Conservation (phyloP, 2,888 invertebrate species). For the Eristalis tenax region DNA sequence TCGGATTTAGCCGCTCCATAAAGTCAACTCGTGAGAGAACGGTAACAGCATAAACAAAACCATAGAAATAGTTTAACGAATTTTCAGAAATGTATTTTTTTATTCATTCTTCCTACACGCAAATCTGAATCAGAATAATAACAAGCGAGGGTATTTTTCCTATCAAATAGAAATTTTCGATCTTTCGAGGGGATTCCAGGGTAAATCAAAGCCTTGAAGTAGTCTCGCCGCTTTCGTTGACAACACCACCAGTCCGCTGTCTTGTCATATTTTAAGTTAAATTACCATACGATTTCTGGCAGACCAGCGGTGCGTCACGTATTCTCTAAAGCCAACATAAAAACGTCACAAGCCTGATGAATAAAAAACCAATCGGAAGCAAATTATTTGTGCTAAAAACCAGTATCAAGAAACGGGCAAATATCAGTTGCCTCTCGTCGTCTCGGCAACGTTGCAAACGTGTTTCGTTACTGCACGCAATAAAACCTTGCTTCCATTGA, state of each 20-base stretch:
- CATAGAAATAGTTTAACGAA: too few species aligned
- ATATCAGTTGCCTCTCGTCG: neutral
- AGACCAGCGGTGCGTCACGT: neutral
- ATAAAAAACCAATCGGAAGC: neutral
- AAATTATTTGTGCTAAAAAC: neutral
- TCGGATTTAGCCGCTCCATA: too few species aligned
- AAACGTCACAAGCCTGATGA: neutral
- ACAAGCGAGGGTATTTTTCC: neutral
- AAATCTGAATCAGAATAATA: neutral
- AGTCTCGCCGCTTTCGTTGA: neutral
- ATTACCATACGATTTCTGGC: neutral
- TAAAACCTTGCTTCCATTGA: neutral
- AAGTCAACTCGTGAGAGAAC: too few species aligned
- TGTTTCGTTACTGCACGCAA: neutral
- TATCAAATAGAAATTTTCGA: neutral
- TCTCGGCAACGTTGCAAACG: neutral
- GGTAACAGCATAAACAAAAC: too few species aligned
- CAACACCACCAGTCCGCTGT: neutral
- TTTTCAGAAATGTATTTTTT: too few species aligned
- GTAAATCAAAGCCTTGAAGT: neutral
- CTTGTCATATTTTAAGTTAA: neutral
- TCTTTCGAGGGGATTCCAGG: neutral
- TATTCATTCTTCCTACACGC: too few species aligned
- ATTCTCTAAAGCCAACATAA: neutral
- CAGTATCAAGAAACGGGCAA: neutral